Evolutionary conservation across 2,888 invertebrate species (phyloP).

Genomic region (Linnaemya vulpina): DNA sequence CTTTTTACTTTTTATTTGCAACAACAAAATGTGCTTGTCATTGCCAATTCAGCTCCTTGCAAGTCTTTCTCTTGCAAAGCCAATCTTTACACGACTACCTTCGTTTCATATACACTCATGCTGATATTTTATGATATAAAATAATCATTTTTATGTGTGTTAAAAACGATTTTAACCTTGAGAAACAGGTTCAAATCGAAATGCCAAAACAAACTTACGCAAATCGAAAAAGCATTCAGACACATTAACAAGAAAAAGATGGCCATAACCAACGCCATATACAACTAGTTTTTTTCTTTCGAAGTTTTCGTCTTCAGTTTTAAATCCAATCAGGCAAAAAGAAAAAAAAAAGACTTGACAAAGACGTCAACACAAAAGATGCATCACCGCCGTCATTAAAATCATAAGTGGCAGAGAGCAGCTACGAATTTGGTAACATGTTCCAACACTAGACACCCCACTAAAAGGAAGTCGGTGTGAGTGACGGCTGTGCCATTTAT

Average conservation of each 20-base stretch:
- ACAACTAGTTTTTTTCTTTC: slow-evolving; percentile 38
- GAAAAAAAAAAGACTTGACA: too few species aligned
- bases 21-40: background rate
- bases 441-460: background rate
- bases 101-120: background rate
- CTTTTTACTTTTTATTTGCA: background rate
- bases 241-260: slow-evolving; percentile 10
- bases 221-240: slow-evolving; percentile 40
- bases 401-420: background rate
- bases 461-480: slow-evolving; percentile 23
- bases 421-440: slow-evolving; percentile 36
- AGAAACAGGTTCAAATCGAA: slow-evolving; percentile 68
- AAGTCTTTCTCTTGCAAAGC: slow-evolving; percentile 30
- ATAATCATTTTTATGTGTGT: slow-evolving; percentile 1
- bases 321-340: slow-evolving; percentile 40
- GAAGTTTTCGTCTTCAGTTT: slow-evolving; percentile 52
- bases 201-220: slow-evolving; percentile 63
- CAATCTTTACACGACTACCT: background rate
- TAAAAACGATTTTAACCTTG: slow-evolving; percentile 65
- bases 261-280: background rate
- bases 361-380: background rate
- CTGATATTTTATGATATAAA: background rate
- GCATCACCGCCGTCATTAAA: background rate
- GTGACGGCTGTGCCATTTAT: slow-evolving; percentile 23
- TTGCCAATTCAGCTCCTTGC: slow-evolving; percentile 35